These are phyloP conservation scores for Aphelenchoides avenae DNA, from an alignment of 1,140 invertebrate species.

Conservation along the genomic window DNA sequence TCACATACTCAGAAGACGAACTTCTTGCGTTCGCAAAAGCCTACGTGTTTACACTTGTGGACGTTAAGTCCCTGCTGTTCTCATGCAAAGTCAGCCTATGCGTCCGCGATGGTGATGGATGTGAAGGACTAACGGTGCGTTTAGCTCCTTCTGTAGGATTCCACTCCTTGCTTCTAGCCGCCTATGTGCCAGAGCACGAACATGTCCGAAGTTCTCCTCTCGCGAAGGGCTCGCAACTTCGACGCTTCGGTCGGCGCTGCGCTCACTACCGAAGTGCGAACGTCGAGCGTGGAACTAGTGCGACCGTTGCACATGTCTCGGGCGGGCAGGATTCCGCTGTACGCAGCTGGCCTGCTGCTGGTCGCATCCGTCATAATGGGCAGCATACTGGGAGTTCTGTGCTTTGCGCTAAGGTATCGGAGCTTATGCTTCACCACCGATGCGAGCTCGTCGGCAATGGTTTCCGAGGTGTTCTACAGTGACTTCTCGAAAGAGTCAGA, in stretches of 20 bases:
- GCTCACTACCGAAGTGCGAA: conserved; percentile 2
- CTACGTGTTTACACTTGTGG: conserved; percentile 38
- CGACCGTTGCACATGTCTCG: no score
- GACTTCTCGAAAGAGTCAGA: no score
- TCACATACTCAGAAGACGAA: conserved; percentile 33
- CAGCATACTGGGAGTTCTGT: no score
- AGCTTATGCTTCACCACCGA: no score
- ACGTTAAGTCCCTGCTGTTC: conserved; percentile 38
- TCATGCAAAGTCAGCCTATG: conserved; percentile 42
- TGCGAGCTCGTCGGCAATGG: no score
- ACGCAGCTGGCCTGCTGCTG: no score
- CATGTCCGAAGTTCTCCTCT: not conserved
- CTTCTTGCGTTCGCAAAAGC: conserved; percentile 33
- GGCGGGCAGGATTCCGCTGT: no score
- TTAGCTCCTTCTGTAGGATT: not conserved
- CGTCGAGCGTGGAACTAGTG: no score
- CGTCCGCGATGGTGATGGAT: conserved; percentile 37
- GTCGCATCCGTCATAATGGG: no score
- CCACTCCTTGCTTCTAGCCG: conserved; percentile 1
- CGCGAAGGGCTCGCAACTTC: conserved; percentile 5
- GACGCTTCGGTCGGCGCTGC: conserved; percentile 2
- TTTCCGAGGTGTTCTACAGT: no score
- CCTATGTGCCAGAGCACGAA: not conserved
- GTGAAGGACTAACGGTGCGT: conserved; percentile 34
- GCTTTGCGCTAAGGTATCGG: no score